Percentiles rank a stretch among this genome's conserved stretches.
These are phyloP conservation scores for Platypus cylindrus DNA, from an alignment of 2,888 invertebrate species.

Conservation along the genomic window DNA sequence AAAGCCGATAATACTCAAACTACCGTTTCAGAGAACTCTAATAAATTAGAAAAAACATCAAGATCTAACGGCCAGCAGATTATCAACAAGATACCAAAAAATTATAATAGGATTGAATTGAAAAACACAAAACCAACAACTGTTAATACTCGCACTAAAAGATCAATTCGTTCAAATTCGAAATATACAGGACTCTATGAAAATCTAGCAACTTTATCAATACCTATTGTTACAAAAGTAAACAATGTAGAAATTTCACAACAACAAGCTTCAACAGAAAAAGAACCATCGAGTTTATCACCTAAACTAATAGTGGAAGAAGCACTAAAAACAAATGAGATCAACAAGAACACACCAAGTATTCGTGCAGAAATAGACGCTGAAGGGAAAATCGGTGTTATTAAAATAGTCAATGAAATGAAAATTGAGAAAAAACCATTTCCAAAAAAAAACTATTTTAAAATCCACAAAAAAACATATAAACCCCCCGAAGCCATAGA, in stretches of 20 bases:
- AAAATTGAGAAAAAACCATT: conserved; percentile 13
- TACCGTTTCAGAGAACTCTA: conserved; percentile 19
- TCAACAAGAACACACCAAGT: not conserved
- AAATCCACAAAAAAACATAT: not conserved
- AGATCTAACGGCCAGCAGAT: conserved; percentile 9
- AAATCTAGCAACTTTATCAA: too few species aligned
- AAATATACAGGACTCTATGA: not conserved
- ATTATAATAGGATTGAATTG: too few species aligned
- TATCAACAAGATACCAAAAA: conserved; percentile 10
- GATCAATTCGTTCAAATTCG: too few species aligned
- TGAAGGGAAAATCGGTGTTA: conserved; percentile 39
- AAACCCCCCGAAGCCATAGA: conserved; percentile 5
- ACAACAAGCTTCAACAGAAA: conserved; percentile 29
- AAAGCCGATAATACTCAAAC: conserved; percentile 16
- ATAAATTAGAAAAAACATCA: conserved; percentile 16
- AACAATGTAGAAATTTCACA: conserved; percentile 29
- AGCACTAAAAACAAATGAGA: too few species aligned
- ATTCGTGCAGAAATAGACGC: conserved; percentile 31
- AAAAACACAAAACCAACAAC: too few species aligned
- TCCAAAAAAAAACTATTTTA: not conserved
- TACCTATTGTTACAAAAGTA: conserved; percentile 9
- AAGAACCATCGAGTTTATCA: conserved; percentile 10
- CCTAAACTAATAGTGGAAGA: not conserved
- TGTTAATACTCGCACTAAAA: too few species aligned
- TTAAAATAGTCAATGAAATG: conserved; percentile 35